Conservation (phyloP, 2,888 invertebrate genomes). For the Psylliodes chrysocephalus region DNA sequence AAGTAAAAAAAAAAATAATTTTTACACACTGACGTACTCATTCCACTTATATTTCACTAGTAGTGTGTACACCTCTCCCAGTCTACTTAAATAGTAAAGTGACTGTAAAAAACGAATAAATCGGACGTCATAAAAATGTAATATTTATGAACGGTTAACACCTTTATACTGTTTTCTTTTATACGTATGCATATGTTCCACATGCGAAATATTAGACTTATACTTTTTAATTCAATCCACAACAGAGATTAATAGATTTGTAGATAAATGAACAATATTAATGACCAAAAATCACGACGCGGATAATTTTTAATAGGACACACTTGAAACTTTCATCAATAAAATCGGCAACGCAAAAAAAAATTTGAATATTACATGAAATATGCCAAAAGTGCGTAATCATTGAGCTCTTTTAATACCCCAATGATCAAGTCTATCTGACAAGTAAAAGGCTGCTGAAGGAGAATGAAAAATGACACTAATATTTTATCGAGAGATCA, state of each 20-base stretch:
- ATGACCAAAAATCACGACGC: conserved; percentile 20
- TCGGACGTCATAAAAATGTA: too few relatives aligned
- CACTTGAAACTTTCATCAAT: conserved; percentile 39
- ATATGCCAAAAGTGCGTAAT: conserved; percentile 56
- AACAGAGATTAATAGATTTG: conserved; percentile 12
- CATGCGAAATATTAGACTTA: background rate
- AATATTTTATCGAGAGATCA: conserved; percentile 67
- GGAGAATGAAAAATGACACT: conserved; percentile 65
- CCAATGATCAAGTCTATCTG: conserved; percentile 63
- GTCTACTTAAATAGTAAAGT: too few relatives aligned
- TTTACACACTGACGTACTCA: too few relatives aligned
- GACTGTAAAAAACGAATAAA: too few relatives aligned
- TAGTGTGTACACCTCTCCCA: too few relatives aligned
- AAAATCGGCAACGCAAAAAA: conserved; percentile 18
- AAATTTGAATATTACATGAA: conserved; percentile 44
- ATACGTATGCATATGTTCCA: background rate
- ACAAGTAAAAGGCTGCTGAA: conserved; percentile 64
- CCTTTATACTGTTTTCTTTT: background rate
- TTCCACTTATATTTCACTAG: too few relatives aligned
- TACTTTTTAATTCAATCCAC: background rate
- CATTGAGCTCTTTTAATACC: conserved; percentile 60
- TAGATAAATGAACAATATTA: conserved; percentile 15
- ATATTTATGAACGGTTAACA: background rate
- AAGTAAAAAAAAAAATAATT: too few relatives aligned
- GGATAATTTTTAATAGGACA: conserved; percentile 30